phyloP scores from a whole-genome alignment of 23 tunicate species.

The Trididemnum nubilum region DNA sequence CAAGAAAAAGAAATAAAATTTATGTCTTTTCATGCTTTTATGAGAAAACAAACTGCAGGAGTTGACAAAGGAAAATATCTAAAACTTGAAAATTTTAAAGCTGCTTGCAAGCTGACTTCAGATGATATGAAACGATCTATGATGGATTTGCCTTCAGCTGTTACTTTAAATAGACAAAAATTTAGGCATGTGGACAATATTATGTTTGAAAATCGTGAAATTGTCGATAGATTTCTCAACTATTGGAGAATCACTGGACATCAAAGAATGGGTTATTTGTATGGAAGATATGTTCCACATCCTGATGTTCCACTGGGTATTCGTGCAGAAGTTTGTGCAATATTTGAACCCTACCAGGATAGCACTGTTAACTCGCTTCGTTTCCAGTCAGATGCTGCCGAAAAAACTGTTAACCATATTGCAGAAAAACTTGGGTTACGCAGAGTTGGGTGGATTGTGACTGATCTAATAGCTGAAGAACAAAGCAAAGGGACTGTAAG shows the following conservation, averaged over 20 bases:
- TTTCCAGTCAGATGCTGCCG: constrained; percentile 46
- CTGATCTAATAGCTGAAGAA: constrained; percentile 75
- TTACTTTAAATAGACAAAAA: constrained; percentile 85
- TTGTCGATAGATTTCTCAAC: constrained; percentile 79
- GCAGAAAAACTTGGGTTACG: constrained; percentile 59
- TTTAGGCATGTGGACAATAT: constrained; percentile 92
- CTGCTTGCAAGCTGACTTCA: constrained; percentile 60
- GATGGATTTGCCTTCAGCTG: constrained; percentile 79
- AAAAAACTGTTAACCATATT: constrained; percentile 48
- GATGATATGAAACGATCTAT: constrained; percentile 49
- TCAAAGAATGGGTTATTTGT: constrained; percentile 82
- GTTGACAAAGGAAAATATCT: constrained; percentile 94
- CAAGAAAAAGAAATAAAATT: constrained; percentile 86
- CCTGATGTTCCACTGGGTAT: constrained; percentile 91
- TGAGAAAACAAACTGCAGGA: constrained; percentile 91
- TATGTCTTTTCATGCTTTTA: constrained; percentile 88
- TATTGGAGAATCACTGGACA: constrained; percentile 77
- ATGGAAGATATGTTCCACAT: constrained; percentile 75
- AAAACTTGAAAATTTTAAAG: constrained; percentile 70
- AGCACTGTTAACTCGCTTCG: constrained; percentile 54
- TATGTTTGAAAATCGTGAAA: constrained; percentile 87
- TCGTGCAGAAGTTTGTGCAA: constrained; percentile 85
- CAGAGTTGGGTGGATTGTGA: constrained; percentile 85
- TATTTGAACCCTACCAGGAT: constrained; percentile 82
- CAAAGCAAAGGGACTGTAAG: constrained; percentile 68